Evolutionary conservation across 2,797 vertebrate species (phyloP).

Genomic region (Peromyscus eremicus): DNA sequence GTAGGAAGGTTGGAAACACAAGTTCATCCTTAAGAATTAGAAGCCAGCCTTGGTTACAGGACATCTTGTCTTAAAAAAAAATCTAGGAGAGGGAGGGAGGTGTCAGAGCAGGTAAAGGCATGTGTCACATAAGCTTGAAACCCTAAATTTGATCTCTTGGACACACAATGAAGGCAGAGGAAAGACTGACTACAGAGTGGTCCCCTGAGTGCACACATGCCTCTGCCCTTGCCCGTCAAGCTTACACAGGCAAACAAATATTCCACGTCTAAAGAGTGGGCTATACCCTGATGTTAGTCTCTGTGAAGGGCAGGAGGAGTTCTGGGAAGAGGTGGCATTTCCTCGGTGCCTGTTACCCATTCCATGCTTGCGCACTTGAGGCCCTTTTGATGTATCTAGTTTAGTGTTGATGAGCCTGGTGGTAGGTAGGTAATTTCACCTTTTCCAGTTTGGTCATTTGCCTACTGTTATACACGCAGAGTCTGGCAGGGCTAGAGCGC

Average conservation of each 20-base stretch:
- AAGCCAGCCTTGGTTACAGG: background rate
- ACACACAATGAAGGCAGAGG: background rate
- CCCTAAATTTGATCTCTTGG: background rate
- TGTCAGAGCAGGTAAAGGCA: background rate
- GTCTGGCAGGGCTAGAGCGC: background rate
- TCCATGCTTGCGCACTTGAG: background rate
- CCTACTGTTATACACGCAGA: background rate
- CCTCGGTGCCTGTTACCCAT: background rate
- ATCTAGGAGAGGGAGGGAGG: background rate
- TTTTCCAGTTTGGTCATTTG: background rate
- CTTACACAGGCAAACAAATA: background rate
- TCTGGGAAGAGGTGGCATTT: background rate
- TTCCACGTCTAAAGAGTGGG: background rate
- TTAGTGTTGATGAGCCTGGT: background rate
- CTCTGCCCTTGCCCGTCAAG: background rate
- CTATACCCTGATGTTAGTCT: background rate
- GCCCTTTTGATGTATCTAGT: background rate
- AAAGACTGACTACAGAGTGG: background rate
- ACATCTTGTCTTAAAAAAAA: background rate
- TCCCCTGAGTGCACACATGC: background rate
- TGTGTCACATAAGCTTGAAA: background rate
- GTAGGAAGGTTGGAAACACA: background rate
- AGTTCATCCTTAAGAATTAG: background rate
- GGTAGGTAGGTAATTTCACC: background rate
- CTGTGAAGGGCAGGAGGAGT: background rate